Percentiles rank a stretch among this genome's conserved stretches.
Evolutionary conservation across 2,113 vertebrate genomes (phyloP).

Genomic region (Parotia lawesii): DNA sequence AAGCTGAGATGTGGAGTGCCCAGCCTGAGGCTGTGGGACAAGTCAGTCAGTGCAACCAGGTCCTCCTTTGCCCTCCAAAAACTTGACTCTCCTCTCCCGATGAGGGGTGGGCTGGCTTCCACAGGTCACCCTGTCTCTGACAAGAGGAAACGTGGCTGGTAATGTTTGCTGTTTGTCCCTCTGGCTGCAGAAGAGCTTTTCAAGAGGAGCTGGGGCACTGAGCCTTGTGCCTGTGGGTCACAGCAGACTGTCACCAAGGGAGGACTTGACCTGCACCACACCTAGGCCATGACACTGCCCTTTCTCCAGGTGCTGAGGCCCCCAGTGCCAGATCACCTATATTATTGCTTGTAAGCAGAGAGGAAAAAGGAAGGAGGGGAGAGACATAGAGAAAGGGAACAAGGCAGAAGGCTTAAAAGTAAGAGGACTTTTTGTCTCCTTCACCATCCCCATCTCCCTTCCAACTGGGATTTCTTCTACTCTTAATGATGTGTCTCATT

Average conservation of each 20-base stretch:
- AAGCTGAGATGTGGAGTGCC: constrained; percentile 8
- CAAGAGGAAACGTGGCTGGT: background rate
- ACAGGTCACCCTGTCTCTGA: background rate
- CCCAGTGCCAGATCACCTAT: background rate
- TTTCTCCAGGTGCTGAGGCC: background rate
- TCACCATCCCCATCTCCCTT: background rate
- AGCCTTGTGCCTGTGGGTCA: background rate
- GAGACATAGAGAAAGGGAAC: background rate
- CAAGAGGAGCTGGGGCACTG: background rate
- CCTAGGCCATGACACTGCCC: background rate
- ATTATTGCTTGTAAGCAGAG: background rate
- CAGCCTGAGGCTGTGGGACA: background rate
- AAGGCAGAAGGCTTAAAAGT: background rate
- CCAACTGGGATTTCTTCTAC: background rate
- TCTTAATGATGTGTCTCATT: constrained; percentile 35
- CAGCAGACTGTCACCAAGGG: background rate
- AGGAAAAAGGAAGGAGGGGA: background rate
- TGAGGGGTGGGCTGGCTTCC: background rate
- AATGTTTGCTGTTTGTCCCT: background rate
- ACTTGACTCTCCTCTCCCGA: background rate
- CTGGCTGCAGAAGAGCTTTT: background rate
- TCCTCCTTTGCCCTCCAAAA: background rate
- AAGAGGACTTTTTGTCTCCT: background rate
- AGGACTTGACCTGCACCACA: background rate
- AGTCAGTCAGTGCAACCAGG: background rate